phyloP scores from a whole-genome alignment of 1,140 invertebrate genomes.

The Bombus breviceps region DNA sequence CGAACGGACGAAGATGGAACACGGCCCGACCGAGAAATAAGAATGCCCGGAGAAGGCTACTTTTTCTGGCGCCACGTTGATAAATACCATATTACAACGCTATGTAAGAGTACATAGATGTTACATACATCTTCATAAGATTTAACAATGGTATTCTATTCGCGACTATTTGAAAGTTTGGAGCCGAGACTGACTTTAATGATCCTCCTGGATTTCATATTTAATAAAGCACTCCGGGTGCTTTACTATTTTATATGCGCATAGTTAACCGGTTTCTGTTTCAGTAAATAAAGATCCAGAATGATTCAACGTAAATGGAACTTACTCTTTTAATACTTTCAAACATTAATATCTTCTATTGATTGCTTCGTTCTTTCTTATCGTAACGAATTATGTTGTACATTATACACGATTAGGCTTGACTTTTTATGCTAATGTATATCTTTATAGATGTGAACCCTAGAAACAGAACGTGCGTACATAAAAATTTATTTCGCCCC shows the following conservation, averaged over 20 bases:
- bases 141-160: no score
- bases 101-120: not conserved
- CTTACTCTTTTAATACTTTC: not conserved
- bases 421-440: no score
- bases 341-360: no score
- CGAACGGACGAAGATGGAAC: slow-evolving; percentile 22
- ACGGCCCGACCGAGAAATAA: slow-evolving; percentile 10
- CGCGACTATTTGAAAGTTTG: no score
- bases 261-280: not conserved
- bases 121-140: not conserved
- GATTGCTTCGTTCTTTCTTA: no score
- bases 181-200: not conserved
- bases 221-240: not conserved
- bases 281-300: not conserved
- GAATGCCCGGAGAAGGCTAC: not conserved
- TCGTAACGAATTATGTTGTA: no score
- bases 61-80: slow-evolving; percentile 1
- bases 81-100: not conserved
- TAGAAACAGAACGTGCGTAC: no score
- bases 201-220: not conserved
- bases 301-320: not conserved
- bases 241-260: not conserved
- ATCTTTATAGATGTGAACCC: no score
- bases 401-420: no score
- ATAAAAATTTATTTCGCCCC: no score